These are phyloP conservation scores for Erebia ligea DNA, from an alignment of 2,888 invertebrate species.

Conservation along the genomic window DNA sequence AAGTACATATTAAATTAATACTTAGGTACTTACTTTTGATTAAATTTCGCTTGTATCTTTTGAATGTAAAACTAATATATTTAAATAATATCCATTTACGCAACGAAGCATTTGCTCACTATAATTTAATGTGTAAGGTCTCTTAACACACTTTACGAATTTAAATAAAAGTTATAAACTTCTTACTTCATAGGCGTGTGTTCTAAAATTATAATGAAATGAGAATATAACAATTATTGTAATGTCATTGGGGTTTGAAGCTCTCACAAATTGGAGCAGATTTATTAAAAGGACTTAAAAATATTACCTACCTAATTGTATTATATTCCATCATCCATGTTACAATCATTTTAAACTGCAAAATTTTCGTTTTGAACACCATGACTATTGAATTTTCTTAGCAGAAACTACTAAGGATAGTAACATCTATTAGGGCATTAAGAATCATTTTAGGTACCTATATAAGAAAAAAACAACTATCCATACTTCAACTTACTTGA, in stretches of 20 bases:
- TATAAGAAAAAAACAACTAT: too few relatives aligned
- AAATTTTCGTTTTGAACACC: background rate
- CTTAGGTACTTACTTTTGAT: too few relatives aligned
- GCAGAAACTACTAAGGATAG: background rate
- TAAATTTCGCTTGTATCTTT: constrained; percentile 50
- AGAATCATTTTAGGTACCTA: background rate
- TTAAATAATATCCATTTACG: constrained; percentile 24
- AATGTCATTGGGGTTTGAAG: constrained; percentile 50
- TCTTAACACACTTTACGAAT: constrained; percentile 64
- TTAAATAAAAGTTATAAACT: constrained; percentile 54
- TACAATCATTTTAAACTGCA: background rate
- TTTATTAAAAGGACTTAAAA: background rate
- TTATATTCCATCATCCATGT: constrained; percentile 1
- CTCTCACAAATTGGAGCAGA: too few relatives aligned
- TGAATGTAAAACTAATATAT: constrained; percentile 6
- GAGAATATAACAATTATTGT: background rate
- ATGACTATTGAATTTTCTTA: background rate
- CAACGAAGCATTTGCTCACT: constrained; percentile 43
- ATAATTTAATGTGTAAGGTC: constrained; percentile 33
- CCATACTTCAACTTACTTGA: too few relatives aligned
- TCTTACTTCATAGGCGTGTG: constrained; percentile 49
- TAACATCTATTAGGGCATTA: too few relatives aligned
- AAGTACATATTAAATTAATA: too few relatives aligned
- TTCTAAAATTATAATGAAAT: constrained; percentile 38
- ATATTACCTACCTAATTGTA: constrained; percentile 5